Evolutionary conservation across 1,140 invertebrate species (phyloP).

Genomic region (Semibalanus balanoides): DNA sequence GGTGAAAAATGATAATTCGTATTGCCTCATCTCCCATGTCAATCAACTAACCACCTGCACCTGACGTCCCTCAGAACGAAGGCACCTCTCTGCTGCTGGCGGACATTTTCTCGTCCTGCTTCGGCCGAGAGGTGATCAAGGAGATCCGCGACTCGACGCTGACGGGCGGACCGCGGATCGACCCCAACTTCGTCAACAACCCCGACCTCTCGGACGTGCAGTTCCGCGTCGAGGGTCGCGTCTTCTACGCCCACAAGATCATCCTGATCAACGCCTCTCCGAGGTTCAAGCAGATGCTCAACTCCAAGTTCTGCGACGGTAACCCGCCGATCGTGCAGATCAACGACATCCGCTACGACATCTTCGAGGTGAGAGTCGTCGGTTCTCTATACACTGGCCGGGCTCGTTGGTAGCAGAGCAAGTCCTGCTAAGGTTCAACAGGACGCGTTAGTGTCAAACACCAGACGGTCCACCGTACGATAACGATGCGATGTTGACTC

Average conservation of each 20-base stretch:
- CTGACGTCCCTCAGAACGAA: slow-evolving; percentile 48
- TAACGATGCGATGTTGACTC: too few relatives aligned
- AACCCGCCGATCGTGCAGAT: slow-evolving; percentile 73
- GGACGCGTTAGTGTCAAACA: too few relatives aligned
- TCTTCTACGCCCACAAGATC: slow-evolving; percentile 91
- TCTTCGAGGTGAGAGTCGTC: slow-evolving; percentile 68
- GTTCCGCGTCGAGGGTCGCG: slow-evolving; percentile 71
- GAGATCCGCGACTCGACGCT: slow-evolving; percentile 54
- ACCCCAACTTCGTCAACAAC: slow-evolving; percentile 84
- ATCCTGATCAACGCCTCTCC: slow-evolving; percentile 78
- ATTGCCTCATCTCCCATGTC: too few relatives aligned
- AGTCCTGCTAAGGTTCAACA: too few relatives aligned
- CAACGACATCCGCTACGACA: slow-evolving; percentile 80
- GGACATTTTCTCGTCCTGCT: slow-evolving; percentile 77
- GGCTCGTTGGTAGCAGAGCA: too few relatives aligned
- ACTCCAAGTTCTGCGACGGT: slow-evolving; percentile 55
- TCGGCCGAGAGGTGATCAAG: slow-evolving; percentile 69
- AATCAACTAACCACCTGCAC: background rate
- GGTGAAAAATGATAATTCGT: too few relatives aligned
- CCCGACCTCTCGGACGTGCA: slow-evolving; percentile 79
- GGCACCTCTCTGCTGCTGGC: slow-evolving; percentile 69
- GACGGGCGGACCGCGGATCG: slow-evolving; percentile 53
- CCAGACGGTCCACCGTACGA: too few relatives aligned
- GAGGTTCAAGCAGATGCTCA: slow-evolving; percentile 70
- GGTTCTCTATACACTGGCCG: too few relatives aligned